Percentiles rank a stretch among this genome's conserved stretches.
Evolutionary conservation across 2,797 vertebrate genomes (phyloP).

Genomic region (Enteromius argenteus): DNA sequence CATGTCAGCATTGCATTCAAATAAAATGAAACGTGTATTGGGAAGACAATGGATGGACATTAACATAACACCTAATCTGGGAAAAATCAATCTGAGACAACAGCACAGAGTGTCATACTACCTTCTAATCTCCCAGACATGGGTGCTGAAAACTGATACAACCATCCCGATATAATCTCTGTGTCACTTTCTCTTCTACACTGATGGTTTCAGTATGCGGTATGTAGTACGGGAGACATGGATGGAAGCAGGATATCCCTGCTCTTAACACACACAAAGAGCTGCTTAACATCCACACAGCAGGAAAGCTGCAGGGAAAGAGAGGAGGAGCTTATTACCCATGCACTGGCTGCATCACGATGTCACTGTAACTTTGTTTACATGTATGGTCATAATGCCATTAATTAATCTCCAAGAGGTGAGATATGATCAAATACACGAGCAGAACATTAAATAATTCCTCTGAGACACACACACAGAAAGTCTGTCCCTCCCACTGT

Average conservation of each 20-base stretch:
- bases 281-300: conserved; percentile 70
- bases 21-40: conserved; percentile 48
- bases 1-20: neutral
- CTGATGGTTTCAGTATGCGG: conserved; percentile 31
- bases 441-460: conserved; percentile 58
- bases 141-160: conserved; percentile 63
- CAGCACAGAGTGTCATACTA: conserved; percentile 38
- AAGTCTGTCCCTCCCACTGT: conserved; percentile 75
- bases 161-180: conserved; percentile 31
- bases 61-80: conserved; percentile 37
- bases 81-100: conserved; percentile 4
- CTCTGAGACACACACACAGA: conserved; percentile 43
- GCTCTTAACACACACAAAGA: conserved; percentile 74
- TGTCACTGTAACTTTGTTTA: conserved; percentile 7
- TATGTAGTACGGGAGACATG: conserved; percentile 2
- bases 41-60: conserved; percentile 44
- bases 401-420: conserved; percentile 49
- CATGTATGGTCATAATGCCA: conserved; percentile 24
- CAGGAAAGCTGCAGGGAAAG: conserved; percentile 68
- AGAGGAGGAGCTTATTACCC: conserved; percentile 21
- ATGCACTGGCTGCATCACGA: neutral
- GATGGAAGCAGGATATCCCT: conserved; percentile 61
- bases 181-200: conserved; percentile 47
- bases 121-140: conserved; percentile 42
- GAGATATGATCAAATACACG: conserved; percentile 33